Conservation (phyloP, 2,797 vertebrate species). For the Catamblyrhynchus diadema region DNA sequence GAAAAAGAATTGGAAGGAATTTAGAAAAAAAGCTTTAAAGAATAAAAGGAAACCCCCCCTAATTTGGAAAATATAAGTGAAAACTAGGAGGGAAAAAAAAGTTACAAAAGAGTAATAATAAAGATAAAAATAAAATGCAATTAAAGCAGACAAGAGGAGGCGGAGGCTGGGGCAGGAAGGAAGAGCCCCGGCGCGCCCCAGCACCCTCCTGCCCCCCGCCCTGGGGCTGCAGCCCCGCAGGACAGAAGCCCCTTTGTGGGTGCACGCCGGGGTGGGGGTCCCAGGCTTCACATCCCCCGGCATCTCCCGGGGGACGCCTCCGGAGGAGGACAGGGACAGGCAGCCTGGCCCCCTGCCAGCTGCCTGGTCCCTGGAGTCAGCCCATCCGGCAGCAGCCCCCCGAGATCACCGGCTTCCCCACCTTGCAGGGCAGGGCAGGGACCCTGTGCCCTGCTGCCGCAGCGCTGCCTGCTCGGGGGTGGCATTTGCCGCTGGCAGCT, state of each 20-base stretch:
- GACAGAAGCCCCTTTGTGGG: constrained; percentile 27
- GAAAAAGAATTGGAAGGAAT: not conserved
- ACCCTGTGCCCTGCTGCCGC: not conserved
- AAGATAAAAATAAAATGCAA: not conserved
- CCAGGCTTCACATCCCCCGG: not conserved
- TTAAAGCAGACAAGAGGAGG: not conserved
- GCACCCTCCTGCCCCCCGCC: not conserved
- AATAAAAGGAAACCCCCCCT: not conserved
- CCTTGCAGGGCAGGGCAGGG: not conserved
- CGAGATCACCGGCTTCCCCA: rapidly evolving
- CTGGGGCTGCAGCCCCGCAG: not conserved
- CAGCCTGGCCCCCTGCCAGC: not conserved
- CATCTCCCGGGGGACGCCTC: not conserved
- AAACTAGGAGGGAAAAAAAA: not conserved
- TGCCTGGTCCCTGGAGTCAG: not conserved
- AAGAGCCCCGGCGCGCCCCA: not conserved
- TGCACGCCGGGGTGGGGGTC: not conserved
- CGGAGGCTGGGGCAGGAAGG: constrained; percentile 2
- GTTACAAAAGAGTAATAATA: not conserved
- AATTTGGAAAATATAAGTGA: not conserved
- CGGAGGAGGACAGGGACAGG: rapidly evolving
- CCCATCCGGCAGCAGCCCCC: not conserved
- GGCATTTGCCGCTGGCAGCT: not conserved
- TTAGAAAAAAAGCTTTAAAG: not conserved
- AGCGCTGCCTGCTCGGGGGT: not conserved